Conservation (phyloP, 2,113 vertebrate species). For the Xiphophorus hellerii region DNA sequence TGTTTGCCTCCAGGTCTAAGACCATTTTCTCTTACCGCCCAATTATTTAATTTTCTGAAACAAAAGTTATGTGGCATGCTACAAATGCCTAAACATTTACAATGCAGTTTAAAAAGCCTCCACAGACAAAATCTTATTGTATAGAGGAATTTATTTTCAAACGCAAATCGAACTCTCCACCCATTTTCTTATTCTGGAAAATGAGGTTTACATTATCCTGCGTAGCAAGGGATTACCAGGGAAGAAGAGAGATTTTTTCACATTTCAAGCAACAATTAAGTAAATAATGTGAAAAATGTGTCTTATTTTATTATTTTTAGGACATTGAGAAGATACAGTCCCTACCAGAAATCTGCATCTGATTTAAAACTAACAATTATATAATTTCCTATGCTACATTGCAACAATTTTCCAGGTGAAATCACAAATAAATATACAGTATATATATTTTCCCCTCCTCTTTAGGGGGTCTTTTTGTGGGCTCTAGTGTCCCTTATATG, state of each 20-base stretch:
- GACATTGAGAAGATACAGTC: neutral
- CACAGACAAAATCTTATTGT: neutral
- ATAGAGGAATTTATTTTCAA: too few species aligned
- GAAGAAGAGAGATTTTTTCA: too few species aligned
- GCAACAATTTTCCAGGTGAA: neutral
- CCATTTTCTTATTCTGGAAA: neutral
- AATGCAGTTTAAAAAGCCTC: neutral
- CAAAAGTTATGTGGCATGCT: neutral
- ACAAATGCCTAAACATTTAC: neutral
- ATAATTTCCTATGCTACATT: neutral
- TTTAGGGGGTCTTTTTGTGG: too few species aligned
- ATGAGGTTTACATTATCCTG: too few species aligned
- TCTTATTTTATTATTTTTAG: too few species aligned
- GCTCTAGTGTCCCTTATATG: too few species aligned
- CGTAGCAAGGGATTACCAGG: too few species aligned
- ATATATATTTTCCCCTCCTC: too few species aligned
- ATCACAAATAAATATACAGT: neutral
- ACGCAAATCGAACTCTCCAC: neutral
- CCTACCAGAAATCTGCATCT: neutral
- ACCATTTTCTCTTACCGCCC: neutral
- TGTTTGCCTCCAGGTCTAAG: neutral
- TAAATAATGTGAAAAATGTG: too few species aligned
- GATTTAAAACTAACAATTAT: neutral
- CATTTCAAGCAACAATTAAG: too few species aligned
- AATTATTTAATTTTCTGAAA: neutral